Base-by-base conservation (phyloP, 2,797 vertebrate species). In the Okamejei kenojei region DNA sequence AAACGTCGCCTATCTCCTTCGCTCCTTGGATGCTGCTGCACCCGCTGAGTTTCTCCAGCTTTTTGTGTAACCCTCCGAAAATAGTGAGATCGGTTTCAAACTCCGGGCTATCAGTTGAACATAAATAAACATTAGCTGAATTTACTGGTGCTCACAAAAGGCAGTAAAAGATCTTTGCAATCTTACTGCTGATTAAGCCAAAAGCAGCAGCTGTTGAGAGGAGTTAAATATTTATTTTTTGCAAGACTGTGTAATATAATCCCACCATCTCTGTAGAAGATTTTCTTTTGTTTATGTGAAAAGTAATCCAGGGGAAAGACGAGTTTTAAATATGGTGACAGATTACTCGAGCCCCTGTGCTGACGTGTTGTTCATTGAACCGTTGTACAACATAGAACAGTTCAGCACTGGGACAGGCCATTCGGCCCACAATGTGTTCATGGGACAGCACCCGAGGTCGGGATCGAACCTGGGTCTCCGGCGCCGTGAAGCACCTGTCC, bases 141-240 rank as follows among this genome's bases (percentile, higher is more conserved):
- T n/a, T 86, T 32, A 21, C 0, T 68, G n/a, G 61, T 35, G 29
- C 10, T 84, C 23, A 32, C 26, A 29, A 84, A 15, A 68, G 7
- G n/a, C 32, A 88, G 21, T 21, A 9, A 65, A n/a, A 61, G 21
- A 68, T 26, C 32, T 68, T 35, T 58, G 17, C 26, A 29, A 86
- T 63, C n/a, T 65, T 68, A 32, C 35, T 88, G n/a, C 32, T 88
- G n/a, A 17, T 68, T 17, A 68, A 65, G 84, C 15, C 84, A 32
- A 68, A 35, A 63, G 17, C 7, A 35, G 15, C 84, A 88, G 63
- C 19, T 88, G 61, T 35, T 35, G 17, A 35, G 19, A 10, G 61
- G 0, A 65, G 61, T 68, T 88, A 88, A 65, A 88, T 88, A 65
- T 35, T 88, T 88, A 88, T 88, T 88, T 54, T 88, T n/a, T 88